Base-by-base conservation (phyloP, 2,113 vertebrate genomes). In the Vanacampus margaritifer region DNA sequence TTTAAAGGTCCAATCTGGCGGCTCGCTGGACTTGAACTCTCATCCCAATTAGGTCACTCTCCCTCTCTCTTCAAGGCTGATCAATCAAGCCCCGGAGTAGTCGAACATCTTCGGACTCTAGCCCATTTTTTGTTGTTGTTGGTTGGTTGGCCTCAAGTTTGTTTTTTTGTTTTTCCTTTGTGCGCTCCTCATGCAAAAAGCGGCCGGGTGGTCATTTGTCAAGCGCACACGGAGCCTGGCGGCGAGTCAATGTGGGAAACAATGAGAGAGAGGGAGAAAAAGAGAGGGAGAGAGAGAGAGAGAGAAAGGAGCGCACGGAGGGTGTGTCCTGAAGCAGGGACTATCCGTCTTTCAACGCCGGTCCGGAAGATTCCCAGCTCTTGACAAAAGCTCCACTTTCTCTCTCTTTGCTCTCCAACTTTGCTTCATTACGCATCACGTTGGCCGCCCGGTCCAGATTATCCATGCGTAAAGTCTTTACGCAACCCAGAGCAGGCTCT, bases 271-370 rank as follows among this genome's bases (percentile, higher is more conserved):
- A 32, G 72, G 46, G 62, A 60, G 72, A 64, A 79, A 16, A 69
- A 19, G 72, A 43, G 67, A 63, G 73, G 62, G 81, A 46, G 75
- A 37, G 58, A 37, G 58, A 59, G 68, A 71, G 74, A 39, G 65
- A 62, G 54, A 64, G 73, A 62, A 76, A 23, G 60, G 70, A 61
- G 75, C 39, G 68, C 28, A 37, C 16, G 67, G 87, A 90, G 91
- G 90, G 89, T 89, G 91, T 91, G 90, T 91, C 89, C 89, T 84
- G 74, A 63, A 80, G 81, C 83, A 85, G 84, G 82, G 89, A 82
- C 86, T 84, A 84, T 89, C 88, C 74, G 85, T 84, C 81, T 81
- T 51, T 77, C 75, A 74, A 72, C 76, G 72, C 72, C 45, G 64
- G 73, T 79, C 74, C 65, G 63, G 76, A 73, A 69, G 65, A 72